These are phyloP conservation scores for Orthonyx spaldingii DNA, from an alignment of 2,113 vertebrate genomes.

Conservation along the genomic window DNA sequence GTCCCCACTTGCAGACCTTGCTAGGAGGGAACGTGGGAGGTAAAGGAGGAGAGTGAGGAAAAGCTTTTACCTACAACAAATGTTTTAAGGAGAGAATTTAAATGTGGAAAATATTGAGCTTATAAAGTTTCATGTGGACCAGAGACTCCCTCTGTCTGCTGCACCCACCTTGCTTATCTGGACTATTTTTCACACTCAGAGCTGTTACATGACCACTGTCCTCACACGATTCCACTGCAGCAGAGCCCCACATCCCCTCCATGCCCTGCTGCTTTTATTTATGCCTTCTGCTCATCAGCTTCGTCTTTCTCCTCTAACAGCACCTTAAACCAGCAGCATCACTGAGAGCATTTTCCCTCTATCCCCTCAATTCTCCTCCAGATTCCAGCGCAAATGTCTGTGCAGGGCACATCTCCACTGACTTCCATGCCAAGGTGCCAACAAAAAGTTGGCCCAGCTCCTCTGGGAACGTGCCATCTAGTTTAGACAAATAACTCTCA, in stretches of 20 bases:
- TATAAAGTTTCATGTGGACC: background rate
- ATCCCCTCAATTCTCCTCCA: background rate
- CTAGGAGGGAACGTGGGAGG: background rate
- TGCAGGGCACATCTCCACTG: background rate
- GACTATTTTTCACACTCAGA: background rate
- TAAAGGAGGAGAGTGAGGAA: background rate
- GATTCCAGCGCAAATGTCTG: background rate
- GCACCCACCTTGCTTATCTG: background rate
- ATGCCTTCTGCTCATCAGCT: background rate
- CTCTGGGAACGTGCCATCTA: background rate
- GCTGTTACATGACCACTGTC: background rate
- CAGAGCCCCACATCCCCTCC: background rate
- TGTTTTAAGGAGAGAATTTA: background rate
- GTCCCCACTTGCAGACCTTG: background rate
- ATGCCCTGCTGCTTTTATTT: background rate
- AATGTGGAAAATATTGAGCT: slow-evolving; percentile 32
- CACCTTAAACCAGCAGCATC: background rate
- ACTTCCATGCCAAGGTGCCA: background rate
- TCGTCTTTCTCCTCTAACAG: background rate
- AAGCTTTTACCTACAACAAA: background rate
- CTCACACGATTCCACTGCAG: background rate
- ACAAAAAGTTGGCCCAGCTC: background rate
- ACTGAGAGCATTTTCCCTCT: background rate
- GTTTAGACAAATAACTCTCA: background rate
- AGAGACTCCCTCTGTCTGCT: background rate